Percentiles rank a stretch among this genome's conserved stretches.
phyloP scores from a whole-genome alignment of 2,113 vertebrate genomes.

The Calyptommatus sinebrachiatus region DNA sequence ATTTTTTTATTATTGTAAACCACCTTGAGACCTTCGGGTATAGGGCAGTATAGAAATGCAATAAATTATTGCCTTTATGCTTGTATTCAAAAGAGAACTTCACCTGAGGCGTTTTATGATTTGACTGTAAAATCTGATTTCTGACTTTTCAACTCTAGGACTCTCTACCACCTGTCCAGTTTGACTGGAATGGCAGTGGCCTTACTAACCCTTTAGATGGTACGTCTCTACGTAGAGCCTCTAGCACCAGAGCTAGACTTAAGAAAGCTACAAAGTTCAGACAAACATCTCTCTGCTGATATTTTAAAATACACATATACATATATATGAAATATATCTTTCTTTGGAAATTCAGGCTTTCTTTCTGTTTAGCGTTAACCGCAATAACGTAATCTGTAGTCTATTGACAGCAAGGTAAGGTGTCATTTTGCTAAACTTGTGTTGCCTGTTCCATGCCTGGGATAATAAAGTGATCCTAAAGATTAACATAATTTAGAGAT shows the following conservation, averaged over 20 bases:
- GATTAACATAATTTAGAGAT: slow-evolving; percentile 39
- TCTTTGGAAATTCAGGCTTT: slow-evolving; percentile 84
- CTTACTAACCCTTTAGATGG: slow-evolving; percentile 97
- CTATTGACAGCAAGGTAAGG: slow-evolving; percentile 43
- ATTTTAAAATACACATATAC: slow-evolving; percentile 50
- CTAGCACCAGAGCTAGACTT: slow-evolving; percentile 89
- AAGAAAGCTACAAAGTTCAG: slow-evolving; percentile 83
- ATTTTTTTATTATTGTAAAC: too few species aligned
- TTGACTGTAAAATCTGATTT: slow-evolving; percentile 76
- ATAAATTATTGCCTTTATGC: slow-evolving; percentile 13
- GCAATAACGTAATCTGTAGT: slow-evolving; percentile 51
- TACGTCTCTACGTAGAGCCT: slow-evolving; percentile 90
- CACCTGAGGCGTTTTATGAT: slow-evolving; percentile 41
- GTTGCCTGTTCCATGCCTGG: slow-evolving; percentile 30
- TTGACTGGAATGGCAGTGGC: slow-evolving; percentile 97
- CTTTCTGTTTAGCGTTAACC: slow-evolving; percentile 73
- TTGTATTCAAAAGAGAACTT: slow-evolving; percentile 10
- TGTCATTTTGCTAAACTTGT: slow-evolving; percentile 58
- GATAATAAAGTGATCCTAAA: slow-evolving; percentile 54
- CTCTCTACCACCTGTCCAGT: slow-evolving; percentile 83
- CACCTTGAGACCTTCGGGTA: too few species aligned
- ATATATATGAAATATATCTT: slow-evolving; percentile 69
- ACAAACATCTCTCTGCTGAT: slow-evolving; percentile 84
- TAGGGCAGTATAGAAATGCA: too few species aligned
- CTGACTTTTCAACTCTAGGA: slow-evolving; percentile 83